Conservation (phyloP, 2,113 vertebrate genomes). For the Casuarius casuarius region DNA sequence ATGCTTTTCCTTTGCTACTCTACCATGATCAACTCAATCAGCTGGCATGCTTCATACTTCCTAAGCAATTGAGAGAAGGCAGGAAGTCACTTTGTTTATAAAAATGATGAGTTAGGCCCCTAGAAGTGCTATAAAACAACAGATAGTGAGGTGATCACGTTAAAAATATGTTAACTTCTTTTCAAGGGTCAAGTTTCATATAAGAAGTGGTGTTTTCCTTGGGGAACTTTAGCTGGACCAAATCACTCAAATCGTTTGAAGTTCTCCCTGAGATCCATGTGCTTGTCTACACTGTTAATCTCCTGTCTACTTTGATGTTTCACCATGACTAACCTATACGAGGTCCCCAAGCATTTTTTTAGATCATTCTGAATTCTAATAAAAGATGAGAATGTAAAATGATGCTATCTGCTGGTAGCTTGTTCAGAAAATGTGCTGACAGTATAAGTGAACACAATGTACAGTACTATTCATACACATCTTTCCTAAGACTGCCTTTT, state of each 20-base stretch:
- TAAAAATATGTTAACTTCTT: slow-evolving; percentile 61
- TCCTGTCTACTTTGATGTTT: slow-evolving; percentile 64
- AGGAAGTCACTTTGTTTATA: slow-evolving; percentile 34
- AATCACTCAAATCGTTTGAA: slow-evolving; percentile 60
- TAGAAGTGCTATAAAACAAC: slow-evolving; percentile 43
- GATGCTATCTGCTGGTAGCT: neutral
- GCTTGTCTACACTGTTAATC: slow-evolving; percentile 44
- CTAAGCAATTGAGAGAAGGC: slow-evolving; percentile 22
- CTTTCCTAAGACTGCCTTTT: neutral
- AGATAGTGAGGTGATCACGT: slow-evolving; percentile 26
- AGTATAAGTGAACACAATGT: neutral
- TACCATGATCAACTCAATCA: neutral
- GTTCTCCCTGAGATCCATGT: slow-evolving; percentile 30
- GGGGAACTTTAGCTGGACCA: slow-evolving; percentile 48
- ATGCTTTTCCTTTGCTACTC: neutral
- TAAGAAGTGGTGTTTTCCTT: slow-evolving; percentile 61
- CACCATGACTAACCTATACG: slow-evolving; percentile 23
- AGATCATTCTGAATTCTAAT: slow-evolving; percentile 4
- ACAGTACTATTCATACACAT: neutral
- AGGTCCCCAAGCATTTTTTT: slow-evolving; percentile 50
- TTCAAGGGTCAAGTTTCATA: slow-evolving; percentile 59
- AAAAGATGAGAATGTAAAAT: slow-evolving; percentile 22
- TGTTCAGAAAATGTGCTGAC: slow-evolving; percentile 9
- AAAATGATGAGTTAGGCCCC: slow-evolving; percentile 19
- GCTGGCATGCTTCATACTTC: neutral